Evolutionary conservation across 2,113 vertebrate species (phyloP), one percentile per base, ranked within the genome.

Genomic region (Paradisaea rubra): DNA sequence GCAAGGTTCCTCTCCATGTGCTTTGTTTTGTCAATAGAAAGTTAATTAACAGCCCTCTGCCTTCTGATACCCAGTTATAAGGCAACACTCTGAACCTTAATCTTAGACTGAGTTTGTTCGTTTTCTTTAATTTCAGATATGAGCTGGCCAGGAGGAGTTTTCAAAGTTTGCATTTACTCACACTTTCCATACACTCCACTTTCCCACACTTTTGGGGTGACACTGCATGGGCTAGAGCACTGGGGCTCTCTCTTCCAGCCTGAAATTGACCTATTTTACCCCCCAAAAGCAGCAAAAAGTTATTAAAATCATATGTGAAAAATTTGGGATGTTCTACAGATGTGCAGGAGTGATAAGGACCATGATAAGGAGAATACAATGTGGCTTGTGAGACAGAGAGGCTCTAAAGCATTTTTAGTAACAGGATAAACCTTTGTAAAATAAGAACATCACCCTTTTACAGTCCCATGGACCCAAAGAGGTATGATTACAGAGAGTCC

Each of bases 11-110:
- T 95, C 86, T 95, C 94, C 52, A 4, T 50, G 73, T 0, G 57
- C 82, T 94, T 94, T 93, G 79, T 94, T 95, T 96, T 33, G 0
- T 95, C 93, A 93, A 72, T 64, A 95, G 90, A 84, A 96, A 96
- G 93, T 97, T 96, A 95, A 97, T 97, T 96, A 95, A 92, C 82
- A 95, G 24, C 71, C 89, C 76, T 94, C 84, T 87, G 84, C 86
- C 73, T 94, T 94, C 91, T 95, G 87, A 89, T 91, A 77, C 44
- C 16, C 61, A 45, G 79, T 71, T 86, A 71, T 19, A 78, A 85
- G 25, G 25, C 54, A 66, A 44, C 52, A 22, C 54, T 85, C 39
- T 13, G 73, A 85, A 47, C 69, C 80, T 71, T 93, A 78, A 91
- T 94, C 88, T 94, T 90, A 71, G 72, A 84, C 86, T 74, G 88